phyloP scores from a whole-genome alignment of 2,113 vertebrate genomes.

The Carlito syrichta region DNA sequence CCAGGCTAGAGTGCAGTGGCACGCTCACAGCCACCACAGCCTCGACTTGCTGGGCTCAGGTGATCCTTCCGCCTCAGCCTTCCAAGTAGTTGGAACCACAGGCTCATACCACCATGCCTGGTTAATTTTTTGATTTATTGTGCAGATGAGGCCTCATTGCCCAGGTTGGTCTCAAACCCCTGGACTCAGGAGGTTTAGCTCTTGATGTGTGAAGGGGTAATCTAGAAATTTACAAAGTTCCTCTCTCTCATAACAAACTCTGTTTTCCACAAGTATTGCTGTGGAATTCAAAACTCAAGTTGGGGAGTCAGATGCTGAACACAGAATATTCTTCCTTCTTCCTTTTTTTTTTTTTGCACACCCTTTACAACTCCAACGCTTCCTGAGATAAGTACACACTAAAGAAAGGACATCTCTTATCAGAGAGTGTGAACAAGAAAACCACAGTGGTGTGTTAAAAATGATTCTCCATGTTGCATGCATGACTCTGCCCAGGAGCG shows the following conservation, averaged over 20 bases:
- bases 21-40: too few relatives aligned
- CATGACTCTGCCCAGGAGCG: background rate
- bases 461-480: background rate
- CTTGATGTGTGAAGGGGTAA: background rate
- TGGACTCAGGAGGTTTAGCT: too few relatives aligned
- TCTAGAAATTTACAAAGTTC: background rate
- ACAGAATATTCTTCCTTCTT: too few relatives aligned
- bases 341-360: background rate
- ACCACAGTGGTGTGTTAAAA: background rate
- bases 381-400: background rate
- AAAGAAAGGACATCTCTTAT: background rate
- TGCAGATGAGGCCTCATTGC: too few relatives aligned
- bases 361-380: background rate
- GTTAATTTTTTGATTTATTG: too few relatives aligned
- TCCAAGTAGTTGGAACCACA: too few relatives aligned
- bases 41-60: too few relatives aligned
- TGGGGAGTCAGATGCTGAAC: background rate
- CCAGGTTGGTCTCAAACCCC: too few relatives aligned
- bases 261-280: background rate
- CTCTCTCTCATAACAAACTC: background rate
- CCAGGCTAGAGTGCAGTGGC: too few relatives aligned
- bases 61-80: too few relatives aligned
- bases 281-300: background rate
- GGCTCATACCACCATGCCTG: too few relatives aligned
- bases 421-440: background rate